These are phyloP conservation scores for Lymantria monacha DNA, from an alignment of 2,888 invertebrate genomes.

Conservation along the genomic window DNA sequence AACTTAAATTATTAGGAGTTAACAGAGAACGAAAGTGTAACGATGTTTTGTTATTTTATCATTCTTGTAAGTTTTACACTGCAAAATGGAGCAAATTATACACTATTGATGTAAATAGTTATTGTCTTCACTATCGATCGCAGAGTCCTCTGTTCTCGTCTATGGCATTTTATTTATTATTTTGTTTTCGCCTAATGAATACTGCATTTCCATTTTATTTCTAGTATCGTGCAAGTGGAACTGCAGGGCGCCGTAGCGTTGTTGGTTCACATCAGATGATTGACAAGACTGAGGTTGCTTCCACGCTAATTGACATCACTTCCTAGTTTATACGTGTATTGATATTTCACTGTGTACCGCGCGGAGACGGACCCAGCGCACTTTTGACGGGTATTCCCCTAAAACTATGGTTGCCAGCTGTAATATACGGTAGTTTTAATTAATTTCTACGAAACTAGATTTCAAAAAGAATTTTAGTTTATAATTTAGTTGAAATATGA, in stretches of 20 bases:
- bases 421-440: no score
- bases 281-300: conserved; percentile 79
- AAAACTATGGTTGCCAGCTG: conserved; percentile 1
- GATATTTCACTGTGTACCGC: conserved; percentile 56
- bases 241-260: conserved; percentile 56
- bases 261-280: conserved; percentile 69
- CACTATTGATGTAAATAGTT: no score
- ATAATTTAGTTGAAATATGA: no score
- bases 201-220: conserved; percentile 33
- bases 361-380: conserved; percentile 51
- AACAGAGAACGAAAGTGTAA: no score
- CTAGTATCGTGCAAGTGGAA: conserved; percentile 50
- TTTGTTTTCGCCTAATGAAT: conserved; percentile 8
- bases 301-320: conserved; percentile 64
- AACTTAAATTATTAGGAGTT: no score
- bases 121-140: no score
- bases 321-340: conserved; percentile 66
- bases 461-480: no score
- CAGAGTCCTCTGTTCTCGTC: no score
- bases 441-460: no score
- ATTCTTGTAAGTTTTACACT: no score
- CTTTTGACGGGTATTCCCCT: conserved; percentile 33
- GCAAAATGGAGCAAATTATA: no score
- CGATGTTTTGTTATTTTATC: no score
- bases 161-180: not conserved